Conservation (phyloP, 1,140 invertebrate species). For the Lithobius niger region DNA sequence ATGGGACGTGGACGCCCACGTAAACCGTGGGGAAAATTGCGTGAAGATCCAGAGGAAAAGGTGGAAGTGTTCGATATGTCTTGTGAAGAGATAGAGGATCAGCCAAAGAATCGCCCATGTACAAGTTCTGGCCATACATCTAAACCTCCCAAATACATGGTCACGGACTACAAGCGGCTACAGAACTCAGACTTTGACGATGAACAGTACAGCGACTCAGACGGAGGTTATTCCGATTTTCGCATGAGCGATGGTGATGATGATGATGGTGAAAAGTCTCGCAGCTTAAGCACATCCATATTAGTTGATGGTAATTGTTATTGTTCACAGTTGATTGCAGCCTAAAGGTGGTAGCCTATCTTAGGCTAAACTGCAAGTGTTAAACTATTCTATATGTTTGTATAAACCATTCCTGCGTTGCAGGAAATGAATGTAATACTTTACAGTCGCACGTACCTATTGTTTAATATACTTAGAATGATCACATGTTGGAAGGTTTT, state of each 20-base stretch:
- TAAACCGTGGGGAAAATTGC: background rate
- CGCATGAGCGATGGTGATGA: slow-evolving; percentile 39
- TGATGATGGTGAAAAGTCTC: slow-evolving; percentile 24
- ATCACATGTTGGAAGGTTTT: too few relatives aligned
- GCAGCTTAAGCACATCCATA: background rate
- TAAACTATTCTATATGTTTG: too few relatives aligned
- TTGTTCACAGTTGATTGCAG: too few relatives aligned
- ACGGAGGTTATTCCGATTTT: slow-evolving; percentile 50
- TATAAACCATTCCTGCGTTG: too few relatives aligned
- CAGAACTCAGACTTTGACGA: slow-evolving; percentile 45
- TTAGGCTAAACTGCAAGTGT: too few relatives aligned
- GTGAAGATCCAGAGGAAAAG: slow-evolving; percentile 31
- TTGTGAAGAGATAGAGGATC: slow-evolving; percentile 39
- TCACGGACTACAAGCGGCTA: slow-evolving; percentile 50
- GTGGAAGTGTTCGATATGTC: slow-evolving; percentile 27
- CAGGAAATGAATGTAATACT: too few relatives aligned
- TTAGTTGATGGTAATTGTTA: background rate
- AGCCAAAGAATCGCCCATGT: slow-evolving; percentile 42
- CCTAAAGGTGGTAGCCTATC: too few relatives aligned
- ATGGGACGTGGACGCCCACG: slow-evolving; percentile 10
- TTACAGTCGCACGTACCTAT: too few relatives aligned
- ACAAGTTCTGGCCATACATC: slow-evolving; percentile 48
- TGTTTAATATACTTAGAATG: too few relatives aligned
- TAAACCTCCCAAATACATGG: slow-evolving; percentile 49
- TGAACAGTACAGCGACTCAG: slow-evolving; percentile 45